phyloP scores from a whole-genome alignment of 2,113 vertebrate species.

The Tragelaphus imberbis region DNA sequence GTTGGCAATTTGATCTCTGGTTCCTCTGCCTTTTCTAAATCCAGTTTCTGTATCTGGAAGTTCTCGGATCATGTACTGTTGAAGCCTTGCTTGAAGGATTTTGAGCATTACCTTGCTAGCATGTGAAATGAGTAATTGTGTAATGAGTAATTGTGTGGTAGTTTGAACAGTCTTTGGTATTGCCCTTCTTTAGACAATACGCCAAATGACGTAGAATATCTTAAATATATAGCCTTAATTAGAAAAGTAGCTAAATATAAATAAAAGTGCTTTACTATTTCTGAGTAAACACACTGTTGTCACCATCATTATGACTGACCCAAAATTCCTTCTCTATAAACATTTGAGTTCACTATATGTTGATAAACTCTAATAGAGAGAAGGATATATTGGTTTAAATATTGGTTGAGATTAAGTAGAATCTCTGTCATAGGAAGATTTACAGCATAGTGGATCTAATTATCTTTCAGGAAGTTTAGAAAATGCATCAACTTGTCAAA shows the following conservation, averaged over 20 bases:
- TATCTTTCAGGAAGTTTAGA: slow-evolving; percentile 13
- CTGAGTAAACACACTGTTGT: not conserved
- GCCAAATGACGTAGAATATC: not conserved
- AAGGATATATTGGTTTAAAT: not conserved
- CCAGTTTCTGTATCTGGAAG: not conserved
- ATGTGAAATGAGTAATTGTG: not conserved
- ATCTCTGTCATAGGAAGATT: not conserved
- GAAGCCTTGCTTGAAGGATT: not conserved
- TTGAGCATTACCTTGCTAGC: not conserved
- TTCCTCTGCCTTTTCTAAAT: not conserved
- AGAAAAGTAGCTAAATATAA: not conserved
- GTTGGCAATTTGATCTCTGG: not conserved
- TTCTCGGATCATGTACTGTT: not conserved
- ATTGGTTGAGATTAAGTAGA: slow-evolving; percentile 13
- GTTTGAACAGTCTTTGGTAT: not conserved
- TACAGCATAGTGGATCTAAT: slow-evolving; percentile 7
- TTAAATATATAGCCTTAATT: not conserved
- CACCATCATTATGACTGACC: not conserved
- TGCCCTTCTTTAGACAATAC: not conserved
- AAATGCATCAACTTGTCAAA: slow-evolving; percentile 31
- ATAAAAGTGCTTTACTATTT: not conserved
- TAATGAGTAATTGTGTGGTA: not conserved
- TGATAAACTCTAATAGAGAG: not conserved
- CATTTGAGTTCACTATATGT: not conserved
- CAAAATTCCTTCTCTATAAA: not conserved